Evolutionary conservation across 2,113 vertebrate genomes (phyloP).

Genomic region (Xiphias gladius): DNA sequence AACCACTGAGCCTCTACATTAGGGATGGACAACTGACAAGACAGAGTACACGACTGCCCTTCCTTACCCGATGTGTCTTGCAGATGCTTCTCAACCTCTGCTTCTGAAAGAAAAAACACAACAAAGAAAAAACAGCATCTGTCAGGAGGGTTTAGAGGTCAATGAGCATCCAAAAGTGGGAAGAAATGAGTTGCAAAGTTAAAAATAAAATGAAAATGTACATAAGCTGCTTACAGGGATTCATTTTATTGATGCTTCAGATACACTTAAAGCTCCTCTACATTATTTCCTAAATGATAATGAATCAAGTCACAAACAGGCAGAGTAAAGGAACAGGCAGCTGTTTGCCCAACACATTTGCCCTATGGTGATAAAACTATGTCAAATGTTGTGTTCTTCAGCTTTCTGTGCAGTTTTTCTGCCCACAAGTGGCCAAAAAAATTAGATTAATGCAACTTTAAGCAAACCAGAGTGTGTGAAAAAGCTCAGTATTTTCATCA

Average conservation of each 20-base stretch:
- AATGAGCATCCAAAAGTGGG: neutral
- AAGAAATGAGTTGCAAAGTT: neutral
- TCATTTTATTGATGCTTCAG: neutral
- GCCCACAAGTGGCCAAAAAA: too few relatives aligned
- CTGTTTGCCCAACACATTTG: too few relatives aligned
- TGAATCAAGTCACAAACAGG: too few relatives aligned
- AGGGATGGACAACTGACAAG: slow-evolving; percentile 95
- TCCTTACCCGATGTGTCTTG: slow-evolving; percentile 94
- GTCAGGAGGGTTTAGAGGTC: neutral
- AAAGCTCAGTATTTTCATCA: too few relatives aligned
- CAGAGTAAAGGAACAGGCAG: too few relatives aligned
- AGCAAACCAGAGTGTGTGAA: too few relatives aligned
- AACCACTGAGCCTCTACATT: slow-evolving; percentile 94
- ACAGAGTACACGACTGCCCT: slow-evolving; percentile 90
- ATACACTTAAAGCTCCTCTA: neutral
- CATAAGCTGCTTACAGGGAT: too few relatives aligned
- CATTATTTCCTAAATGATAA: too few relatives aligned
- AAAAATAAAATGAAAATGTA: neutral
- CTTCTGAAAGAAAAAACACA: slow-evolving; percentile 84
- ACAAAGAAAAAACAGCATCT: neutral
- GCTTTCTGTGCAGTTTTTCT: too few relatives aligned
- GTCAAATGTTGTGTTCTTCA: too few relatives aligned
- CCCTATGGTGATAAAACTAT: too few relatives aligned
- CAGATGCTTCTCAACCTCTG: slow-evolving; percentile 91
- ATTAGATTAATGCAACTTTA: too few relatives aligned